Evolutionary conservation across 1,140 invertebrate species (phyloP).

Genomic region (Doryteuthis pealeii): DNA sequence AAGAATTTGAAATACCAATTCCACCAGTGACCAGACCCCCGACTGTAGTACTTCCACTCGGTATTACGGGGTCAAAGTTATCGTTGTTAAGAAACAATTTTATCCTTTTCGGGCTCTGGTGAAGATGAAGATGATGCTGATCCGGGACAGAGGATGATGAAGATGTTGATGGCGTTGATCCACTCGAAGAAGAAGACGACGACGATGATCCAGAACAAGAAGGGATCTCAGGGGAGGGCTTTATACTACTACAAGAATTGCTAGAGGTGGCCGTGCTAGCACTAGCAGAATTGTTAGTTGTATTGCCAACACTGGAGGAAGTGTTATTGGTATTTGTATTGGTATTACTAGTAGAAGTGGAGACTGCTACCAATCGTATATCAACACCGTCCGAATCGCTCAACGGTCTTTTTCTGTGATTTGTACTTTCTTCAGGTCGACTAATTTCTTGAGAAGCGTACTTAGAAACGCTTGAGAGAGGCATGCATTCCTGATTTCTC

Average conservation of each 20-base stretch:
- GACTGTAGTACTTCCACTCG: no score
- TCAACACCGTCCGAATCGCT: not conserved
- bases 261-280: not conserved
- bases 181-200: no score
- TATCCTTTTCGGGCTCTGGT: no score
- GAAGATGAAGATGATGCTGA: no score
- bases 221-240: no score
- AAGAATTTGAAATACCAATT: no score
- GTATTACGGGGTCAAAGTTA: no score
- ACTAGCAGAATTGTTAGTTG: not conserved
- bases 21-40: no score
- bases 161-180: not conserved
- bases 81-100: no score
- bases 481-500: conserved; percentile 65
- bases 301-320: not conserved
- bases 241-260: not conserved
- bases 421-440: not conserved
- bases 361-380: not conserved
- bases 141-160: not conserved
- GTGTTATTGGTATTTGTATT: not conserved
- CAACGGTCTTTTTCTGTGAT: not conserved
- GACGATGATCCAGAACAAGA: no score
- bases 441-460: conserved; percentile 44
- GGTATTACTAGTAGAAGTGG: not conserved
- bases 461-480: conserved; percentile 69